Percentiles rank a stretch among this genome's conserved stretches.
Conservation (phyloP, 2,113 vertebrate species). For the Corythoichthys intestinalis region DNA sequence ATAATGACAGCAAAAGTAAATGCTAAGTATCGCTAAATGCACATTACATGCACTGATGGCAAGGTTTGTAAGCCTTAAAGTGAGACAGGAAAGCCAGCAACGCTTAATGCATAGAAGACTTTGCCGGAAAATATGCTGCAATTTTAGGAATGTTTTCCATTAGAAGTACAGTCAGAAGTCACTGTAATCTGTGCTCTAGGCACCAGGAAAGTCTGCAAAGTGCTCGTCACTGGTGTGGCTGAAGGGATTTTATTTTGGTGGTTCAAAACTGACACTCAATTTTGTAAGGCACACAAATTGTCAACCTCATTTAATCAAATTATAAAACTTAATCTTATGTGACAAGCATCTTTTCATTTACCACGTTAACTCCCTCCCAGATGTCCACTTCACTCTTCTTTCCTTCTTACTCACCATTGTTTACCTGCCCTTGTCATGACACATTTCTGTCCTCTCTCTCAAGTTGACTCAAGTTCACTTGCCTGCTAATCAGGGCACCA, state of each 20-base stretch:
- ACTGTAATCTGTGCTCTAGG: not conserved
- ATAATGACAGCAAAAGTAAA: not conserved
- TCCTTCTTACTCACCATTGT: conserved; percentile 5
- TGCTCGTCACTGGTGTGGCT: not conserved
- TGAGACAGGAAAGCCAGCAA: not conserved
- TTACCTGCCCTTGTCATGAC: conserved; percentile 11
- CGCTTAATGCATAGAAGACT: not conserved
- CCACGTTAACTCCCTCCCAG: not conserved
- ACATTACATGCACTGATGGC: not conserved
- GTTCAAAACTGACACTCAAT: conserved; percentile 1
- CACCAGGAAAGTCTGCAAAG: not conserved
- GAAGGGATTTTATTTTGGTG: not conserved
- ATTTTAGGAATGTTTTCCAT: not conserved
- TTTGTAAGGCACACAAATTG: not conserved
- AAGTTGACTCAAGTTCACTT: conserved; percentile 23
- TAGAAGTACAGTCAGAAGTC: not conserved
- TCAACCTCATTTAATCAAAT: conserved; percentile 2
- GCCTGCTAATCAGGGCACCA: conserved; percentile 35
- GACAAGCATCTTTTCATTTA: not conserved
- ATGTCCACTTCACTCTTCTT: conserved; percentile 8
- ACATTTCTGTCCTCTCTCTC: conserved; percentile 3
- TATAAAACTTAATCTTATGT: not conserved
- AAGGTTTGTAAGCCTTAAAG: not conserved
- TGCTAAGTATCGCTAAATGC: conserved; percentile 2
- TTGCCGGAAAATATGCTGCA: not conserved